These are phyloP conservation scores for Oxygymnocypris stewartii DNA, from an alignment of 2,113 vertebrate genomes.

Conservation along the genomic window DNA sequence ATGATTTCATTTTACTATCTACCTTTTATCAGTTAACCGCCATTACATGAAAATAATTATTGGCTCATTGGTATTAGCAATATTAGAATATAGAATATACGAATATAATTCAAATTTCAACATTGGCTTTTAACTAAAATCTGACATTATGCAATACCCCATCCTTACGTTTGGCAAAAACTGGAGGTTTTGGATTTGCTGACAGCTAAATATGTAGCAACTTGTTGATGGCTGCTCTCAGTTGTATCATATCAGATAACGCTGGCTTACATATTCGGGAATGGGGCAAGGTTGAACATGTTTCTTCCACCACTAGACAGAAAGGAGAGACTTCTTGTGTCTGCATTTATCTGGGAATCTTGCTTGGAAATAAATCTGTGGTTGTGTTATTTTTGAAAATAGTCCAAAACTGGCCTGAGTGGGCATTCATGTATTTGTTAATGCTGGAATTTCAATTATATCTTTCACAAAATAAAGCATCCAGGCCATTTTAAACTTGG, in stretches of 20 bases:
- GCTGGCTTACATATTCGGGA: neutral
- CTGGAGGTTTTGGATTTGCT: neutral
- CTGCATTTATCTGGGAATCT: neutral
- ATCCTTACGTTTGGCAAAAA: neutral
- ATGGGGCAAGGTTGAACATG: conserved; percentile 28
- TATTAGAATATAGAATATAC: no score
- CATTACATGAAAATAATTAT: neutral
- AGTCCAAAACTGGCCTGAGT: neutral
- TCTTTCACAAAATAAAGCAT: neutral
- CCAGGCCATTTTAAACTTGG: neutral
- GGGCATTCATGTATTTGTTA: neutral
- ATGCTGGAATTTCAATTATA: neutral
- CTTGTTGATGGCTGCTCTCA: neutral
- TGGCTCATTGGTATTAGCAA: neutral
- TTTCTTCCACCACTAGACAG: neutral
- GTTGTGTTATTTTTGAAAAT: neutral
- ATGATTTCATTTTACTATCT: neutral
- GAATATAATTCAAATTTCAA: neutral
- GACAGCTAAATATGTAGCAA: conserved; percentile 26
- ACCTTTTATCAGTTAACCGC: neutral
- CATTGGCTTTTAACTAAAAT: neutral
- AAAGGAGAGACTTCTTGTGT: neutral
- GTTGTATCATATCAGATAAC: conserved; percentile 38
- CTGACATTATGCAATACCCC: neutral
- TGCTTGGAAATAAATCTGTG: neutral